Percentiles rank a stretch among this genome's conserved stretches.
Evolutionary conservation across 2,113 vertebrate genomes (phyloP).

Genomic region (Pluvialis apricaria): DNA sequence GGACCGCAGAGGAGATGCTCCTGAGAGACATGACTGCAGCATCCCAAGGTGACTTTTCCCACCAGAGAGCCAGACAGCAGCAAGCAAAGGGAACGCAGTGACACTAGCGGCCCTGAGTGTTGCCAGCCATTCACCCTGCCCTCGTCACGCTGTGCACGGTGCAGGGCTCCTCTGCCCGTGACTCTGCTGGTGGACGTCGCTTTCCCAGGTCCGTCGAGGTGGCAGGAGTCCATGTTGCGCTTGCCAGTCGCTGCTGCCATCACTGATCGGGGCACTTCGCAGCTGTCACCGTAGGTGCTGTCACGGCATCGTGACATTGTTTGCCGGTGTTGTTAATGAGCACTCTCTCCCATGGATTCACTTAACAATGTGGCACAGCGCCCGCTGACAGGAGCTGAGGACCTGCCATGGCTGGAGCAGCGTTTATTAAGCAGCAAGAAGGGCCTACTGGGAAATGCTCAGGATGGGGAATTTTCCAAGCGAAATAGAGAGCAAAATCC

Average conservation of each 20-base stretch:
- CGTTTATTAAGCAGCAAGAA: not conserved
- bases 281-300: not conserved
- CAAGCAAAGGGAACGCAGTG: not conserved
- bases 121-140: not conserved
- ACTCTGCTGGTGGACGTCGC: not conserved
- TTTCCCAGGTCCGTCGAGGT: not conserved
- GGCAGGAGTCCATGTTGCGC: too few relatives aligned
- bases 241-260: not conserved
- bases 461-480: not conserved
- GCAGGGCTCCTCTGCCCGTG: not conserved
- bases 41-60: not conserved
- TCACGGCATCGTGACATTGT: not conserved
- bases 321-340: not conserved
- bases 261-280: not conserved
- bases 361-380: not conserved
- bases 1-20: not conserved
- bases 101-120: accelerated
- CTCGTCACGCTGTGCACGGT: accelerated
- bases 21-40: not conserved
- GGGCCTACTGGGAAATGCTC: not conserved
- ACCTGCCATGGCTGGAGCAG: not conserved
- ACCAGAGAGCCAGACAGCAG: not conserved
- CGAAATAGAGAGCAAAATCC: not conserved
- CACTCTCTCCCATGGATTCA: not conserved
- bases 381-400: not conserved